Percentiles rank a stretch among this genome's conserved stretches.
These are phyloP conservation scores for Carassius carassius DNA, from an alignment of 2,113 vertebrate species.

Conservation along the genomic window DNA sequence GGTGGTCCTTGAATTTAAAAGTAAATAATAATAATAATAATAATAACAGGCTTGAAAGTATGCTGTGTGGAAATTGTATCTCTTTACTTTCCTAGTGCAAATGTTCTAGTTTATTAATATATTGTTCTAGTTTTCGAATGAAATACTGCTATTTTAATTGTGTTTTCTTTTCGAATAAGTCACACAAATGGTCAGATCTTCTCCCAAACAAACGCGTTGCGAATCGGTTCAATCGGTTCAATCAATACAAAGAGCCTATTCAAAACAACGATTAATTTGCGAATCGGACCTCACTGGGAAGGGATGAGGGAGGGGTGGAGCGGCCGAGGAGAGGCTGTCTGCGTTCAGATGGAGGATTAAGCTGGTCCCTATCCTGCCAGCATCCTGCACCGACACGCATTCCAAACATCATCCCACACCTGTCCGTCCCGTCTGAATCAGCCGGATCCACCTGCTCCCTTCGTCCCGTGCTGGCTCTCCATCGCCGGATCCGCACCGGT, in stretches of 20 bases:
- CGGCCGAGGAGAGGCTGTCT: constrained; percentile 67
- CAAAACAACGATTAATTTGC: constrained; percentile 40
- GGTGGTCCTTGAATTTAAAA: no score
- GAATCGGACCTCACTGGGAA: constrained; percentile 38
- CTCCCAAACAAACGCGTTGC: background rate
- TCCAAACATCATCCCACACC: constrained; percentile 44
- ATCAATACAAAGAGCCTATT: background rate
- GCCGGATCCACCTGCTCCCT: constrained; percentile 40
- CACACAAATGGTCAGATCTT: background rate
- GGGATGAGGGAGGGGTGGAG: constrained; percentile 56
- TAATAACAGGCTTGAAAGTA: no score
- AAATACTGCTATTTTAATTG: background rate
- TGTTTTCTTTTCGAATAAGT: background rate
- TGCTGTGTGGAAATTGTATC: no score
- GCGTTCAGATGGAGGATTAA: constrained; percentile 50
- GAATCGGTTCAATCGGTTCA: constrained; percentile 19
- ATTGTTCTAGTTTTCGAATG: background rate
- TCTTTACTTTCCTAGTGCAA: no score
- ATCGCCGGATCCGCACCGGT: constrained; percentile 53
- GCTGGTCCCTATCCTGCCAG: constrained; percentile 72
- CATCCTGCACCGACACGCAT: constrained; percentile 68
- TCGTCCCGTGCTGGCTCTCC: constrained; percentile 23
- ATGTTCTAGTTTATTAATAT: background rate
- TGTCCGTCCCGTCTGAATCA: constrained; percentile 58
- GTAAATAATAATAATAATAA: no score